These are phyloP conservation scores for Amblyteles armatorius DNA, from an alignment of 2,888 invertebrate genomes.

Conservation along the genomic window DNA sequence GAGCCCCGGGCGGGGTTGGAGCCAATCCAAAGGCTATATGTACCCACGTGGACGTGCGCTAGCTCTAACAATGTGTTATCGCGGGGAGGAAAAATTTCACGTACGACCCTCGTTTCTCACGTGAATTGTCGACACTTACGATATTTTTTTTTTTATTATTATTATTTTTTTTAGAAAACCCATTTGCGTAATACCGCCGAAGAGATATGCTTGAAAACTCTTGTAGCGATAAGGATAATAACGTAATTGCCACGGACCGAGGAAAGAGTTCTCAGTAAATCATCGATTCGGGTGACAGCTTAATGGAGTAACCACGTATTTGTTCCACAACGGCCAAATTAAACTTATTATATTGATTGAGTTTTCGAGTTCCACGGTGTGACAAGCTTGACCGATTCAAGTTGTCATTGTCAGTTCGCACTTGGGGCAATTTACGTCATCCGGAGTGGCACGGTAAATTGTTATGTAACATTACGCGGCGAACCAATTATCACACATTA, in stretches of 20 bases:
- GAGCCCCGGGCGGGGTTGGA: conserved; percentile 49
- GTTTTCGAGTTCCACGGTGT: too few species aligned
- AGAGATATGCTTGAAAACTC: neutral
- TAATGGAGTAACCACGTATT: neutral
- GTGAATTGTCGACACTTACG: conserved; percentile 7
- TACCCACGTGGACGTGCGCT: neutral
- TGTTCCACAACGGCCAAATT: too few species aligned
- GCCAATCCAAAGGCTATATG: conserved; percentile 55
- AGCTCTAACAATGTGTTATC: conserved; percentile 41
- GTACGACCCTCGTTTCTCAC: conserved; percentile 25
- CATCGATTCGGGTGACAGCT: neutral
- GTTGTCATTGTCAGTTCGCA: too few species aligned
- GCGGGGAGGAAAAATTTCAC: conserved; percentile 17
- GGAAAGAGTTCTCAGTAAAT: neutral
- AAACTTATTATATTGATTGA: too few species aligned
- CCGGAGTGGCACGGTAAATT: too few species aligned
- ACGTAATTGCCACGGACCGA: neutral
- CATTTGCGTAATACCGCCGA: neutral
- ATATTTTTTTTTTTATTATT: neutral
- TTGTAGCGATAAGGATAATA: neutral
- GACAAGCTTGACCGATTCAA: too few species aligned
- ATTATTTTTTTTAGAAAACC: neutral
- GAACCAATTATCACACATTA: too few species aligned
- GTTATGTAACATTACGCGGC: too few species aligned
- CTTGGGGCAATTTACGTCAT: too few species aligned